phyloP scores from a whole-genome alignment of 2,113 vertebrate genomes.

The Pheucticus melanocephalus region DNA sequence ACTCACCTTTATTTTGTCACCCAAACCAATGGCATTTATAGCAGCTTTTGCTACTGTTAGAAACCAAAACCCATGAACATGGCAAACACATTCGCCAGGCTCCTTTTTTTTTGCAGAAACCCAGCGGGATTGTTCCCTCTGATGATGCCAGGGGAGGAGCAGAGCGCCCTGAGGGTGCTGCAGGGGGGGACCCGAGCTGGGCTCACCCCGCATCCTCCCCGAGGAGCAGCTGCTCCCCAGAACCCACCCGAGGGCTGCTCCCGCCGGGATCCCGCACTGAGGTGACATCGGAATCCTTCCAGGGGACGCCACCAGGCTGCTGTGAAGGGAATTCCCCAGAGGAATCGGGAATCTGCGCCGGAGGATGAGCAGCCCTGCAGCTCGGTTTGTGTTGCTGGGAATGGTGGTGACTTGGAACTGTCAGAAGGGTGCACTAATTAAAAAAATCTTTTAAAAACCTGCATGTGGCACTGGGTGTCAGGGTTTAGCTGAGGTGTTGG shows the following conservation, averaged over 20 bases:
- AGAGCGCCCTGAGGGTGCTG: background rate
- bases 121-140: fast-evolving
- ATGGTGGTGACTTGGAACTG: background rate
- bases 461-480: background rate
- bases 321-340: background rate
- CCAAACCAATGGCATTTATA: too few species aligned
- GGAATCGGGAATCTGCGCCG: background rate
- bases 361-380: background rate
- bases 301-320: background rate
- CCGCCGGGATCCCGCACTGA: fast-evolving
- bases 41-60: too few species aligned
- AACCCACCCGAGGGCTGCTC: background rate
- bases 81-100: background rate
- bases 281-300: background rate
- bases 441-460: background rate
- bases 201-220: fast-evolving
- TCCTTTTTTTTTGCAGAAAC: background rate
- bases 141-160: background rate
- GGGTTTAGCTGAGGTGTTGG: background rate
- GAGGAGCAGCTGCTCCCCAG: background rate
- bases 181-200: background rate
- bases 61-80: background rate
- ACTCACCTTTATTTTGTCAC: too few species aligned
- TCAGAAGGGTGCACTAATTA: background rate
- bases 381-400: fast-evolving